Evolutionary conservation across 30 jellyfish, hydroid and myxozoan genomes (phyloP).

Genomic region (Sanderia malayensis): DNA sequence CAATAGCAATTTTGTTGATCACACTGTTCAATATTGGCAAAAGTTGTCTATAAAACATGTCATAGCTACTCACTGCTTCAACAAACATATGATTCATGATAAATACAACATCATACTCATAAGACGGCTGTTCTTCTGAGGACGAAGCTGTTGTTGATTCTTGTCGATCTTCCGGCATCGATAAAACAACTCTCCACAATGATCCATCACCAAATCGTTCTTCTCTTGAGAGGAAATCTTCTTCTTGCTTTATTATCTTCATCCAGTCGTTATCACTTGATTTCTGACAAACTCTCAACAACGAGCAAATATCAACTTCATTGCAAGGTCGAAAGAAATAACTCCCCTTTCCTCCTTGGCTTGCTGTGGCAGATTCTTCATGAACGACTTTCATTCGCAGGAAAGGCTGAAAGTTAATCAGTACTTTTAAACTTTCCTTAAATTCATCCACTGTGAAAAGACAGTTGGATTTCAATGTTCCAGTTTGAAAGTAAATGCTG

Average conservation of each 20-base stretch:
- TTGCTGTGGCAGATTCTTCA: neutral
- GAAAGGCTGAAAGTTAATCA: neutral
- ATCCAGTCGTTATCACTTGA: conserved; percentile 3
- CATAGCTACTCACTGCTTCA: conserved; percentile 57
- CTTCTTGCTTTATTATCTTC: conserved; percentile 36
- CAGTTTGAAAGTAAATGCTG: conserved; percentile 1
- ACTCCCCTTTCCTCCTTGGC: neutral
- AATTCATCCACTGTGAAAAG: neutral
- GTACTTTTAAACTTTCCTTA: neutral
- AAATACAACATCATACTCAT: conserved; percentile 33
- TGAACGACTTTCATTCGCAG: conserved; percentile 6
- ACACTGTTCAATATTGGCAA: conserved; percentile 34
- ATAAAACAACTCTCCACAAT: conserved; percentile 40
- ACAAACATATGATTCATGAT: conserved; percentile 29
- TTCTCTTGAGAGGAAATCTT: conserved; percentile 24
- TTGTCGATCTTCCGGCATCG: conserved; percentile 4
- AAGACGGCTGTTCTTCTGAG: neutral
- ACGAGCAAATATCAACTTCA: conserved; percentile 18
- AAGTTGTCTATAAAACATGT: conserved; percentile 43
- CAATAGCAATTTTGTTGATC: conserved; percentile 27
- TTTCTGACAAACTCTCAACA: conserved; percentile 11
- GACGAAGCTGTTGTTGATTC: too few relatives aligned
- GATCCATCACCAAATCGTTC: conserved; percentile 54
- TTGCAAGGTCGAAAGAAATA: conserved; percentile 8
- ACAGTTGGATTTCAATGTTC: neutral